Conservation (phyloP, 2,113 vertebrate species). For the Solenodon paradoxus region DNA sequence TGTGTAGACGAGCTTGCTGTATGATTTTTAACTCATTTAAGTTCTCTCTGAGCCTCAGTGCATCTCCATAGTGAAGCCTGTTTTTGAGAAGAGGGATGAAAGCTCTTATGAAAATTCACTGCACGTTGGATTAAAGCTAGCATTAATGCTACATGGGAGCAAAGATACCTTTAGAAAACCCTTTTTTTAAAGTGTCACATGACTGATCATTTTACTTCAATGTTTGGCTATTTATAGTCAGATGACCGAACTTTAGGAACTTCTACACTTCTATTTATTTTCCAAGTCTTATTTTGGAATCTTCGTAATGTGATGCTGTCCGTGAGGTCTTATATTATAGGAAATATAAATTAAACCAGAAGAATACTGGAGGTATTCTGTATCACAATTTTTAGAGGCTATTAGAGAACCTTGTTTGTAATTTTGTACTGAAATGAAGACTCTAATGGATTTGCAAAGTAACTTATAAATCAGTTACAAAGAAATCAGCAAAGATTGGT, state of each 20-base stretch:
- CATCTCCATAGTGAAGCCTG: rapidly evolving
- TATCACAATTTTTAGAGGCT: background rate
- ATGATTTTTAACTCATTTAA: too few relatives aligned
- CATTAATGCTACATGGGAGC: background rate
- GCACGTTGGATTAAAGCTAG: background rate
- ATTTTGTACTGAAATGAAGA: background rate
- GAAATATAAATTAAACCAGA: background rate
- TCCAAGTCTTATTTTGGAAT: background rate
- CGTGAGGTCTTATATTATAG: background rate
- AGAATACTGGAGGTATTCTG: background rate
- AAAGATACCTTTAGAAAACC: background rate
- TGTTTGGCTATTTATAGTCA: background rate
- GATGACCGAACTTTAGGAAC: background rate
- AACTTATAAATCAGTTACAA: background rate
- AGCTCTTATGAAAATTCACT: background rate
- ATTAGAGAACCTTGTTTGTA: background rate
- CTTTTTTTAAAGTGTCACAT: background rate
- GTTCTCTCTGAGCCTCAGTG: background rate
- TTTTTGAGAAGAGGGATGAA: background rate
- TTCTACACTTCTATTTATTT: background rate
- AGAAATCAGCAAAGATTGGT: background rate
- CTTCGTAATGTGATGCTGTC: background rate
- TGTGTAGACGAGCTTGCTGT: background rate
- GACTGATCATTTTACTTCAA: background rate
- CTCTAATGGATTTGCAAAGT: background rate